Base-by-base conservation (phyloP, 2,113 vertebrate species). In the Athene cunicularia region DNA sequence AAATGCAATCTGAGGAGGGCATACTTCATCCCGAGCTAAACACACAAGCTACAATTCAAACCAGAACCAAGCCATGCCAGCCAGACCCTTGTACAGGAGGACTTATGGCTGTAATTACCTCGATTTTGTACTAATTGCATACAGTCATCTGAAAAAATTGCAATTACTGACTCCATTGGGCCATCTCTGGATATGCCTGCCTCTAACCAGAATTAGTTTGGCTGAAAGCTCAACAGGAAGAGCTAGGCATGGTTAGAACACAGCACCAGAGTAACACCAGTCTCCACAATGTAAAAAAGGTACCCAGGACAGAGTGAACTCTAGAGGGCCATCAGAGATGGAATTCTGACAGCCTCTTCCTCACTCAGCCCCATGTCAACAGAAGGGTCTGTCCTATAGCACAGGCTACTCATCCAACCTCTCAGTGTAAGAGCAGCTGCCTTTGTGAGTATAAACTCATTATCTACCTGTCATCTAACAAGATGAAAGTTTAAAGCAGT, bases 71-170 rank as follows among this genome's bases (percentile, higher is more conserved):
- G 81, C 17, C 71, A 66, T 5, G 32, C 33, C 60, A 85, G 32
- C 33, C 60, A 85, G 73, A 68, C 26, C 26, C 68, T 80, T 58
- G 24, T 2, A 93, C 43, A 90, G 52, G 43, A 71, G 49, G 64
- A 60, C 30, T 80, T 37, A 52, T 1, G 28, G 68, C 63, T 71
- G 14, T 53, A 84, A 84, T 70, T 66, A 83, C 27, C 59, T 88
- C 68, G 14, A 37, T 52, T 93, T 84, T 63, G 35, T 41, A 88
- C 20, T 74, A 91, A 86, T 11, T 96, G n/a, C 55, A 94, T 11
- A 26, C 26, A 79, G 56, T 43, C 64, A 62, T 72, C 64, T 86
- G 76, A 93, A 90, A 92, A 96, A 92, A 88, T 4, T n/a, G 15
- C 52, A 66, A 37, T 77, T 86, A 63, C 47, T 14, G 8, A 43